Percentiles rank a stretch among this genome's conserved stretches.
These are phyloP conservation scores for Maniola jurtina DNA, from an alignment of 1,140 invertebrate genomes.

Conservation along the genomic window DNA sequence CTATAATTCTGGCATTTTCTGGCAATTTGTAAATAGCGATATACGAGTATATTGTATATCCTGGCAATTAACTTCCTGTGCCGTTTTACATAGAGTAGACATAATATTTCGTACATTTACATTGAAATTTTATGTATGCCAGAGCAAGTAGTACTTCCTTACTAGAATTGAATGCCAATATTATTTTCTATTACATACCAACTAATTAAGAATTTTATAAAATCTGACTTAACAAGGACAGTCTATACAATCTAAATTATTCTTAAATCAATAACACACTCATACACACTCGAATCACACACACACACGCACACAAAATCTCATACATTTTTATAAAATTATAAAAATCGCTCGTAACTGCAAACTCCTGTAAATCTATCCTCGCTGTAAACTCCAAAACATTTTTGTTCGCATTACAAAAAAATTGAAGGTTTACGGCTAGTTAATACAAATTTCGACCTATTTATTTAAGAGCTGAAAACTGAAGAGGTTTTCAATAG, in stretches of 20 bases:
- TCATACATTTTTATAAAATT: not conserved
- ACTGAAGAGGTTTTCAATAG: too few relatives aligned
- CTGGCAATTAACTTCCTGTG: too few relatives aligned
- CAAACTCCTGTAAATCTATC: too few relatives aligned
- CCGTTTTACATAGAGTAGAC: not conserved
- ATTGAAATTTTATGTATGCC: slow-evolving; percentile 5
- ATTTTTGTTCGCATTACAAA: too few relatives aligned
- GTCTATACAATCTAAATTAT: slow-evolving; percentile 3
- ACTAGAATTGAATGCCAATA: slow-evolving; percentile 5
- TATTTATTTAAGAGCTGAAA: too few relatives aligned
- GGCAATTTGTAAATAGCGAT: too few relatives aligned
- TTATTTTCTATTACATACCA: not conserved
- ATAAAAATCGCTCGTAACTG: too few relatives aligned
- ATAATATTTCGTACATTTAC: slow-evolving; percentile 9
- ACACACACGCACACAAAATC: slow-evolving; percentile 12
- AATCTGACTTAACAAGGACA: slow-evolving; percentile 10
- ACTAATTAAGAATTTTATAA: slow-evolving; percentile 11
- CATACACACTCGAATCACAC: not conserved
- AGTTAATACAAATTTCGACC: too few relatives aligned
- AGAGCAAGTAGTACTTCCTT: not conserved
- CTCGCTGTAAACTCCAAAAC: too few relatives aligned
- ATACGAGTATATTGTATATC: too few relatives aligned
- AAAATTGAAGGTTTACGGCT: too few relatives aligned
- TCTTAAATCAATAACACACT: not conserved
- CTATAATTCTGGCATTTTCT: too few relatives aligned